These are phyloP conservation scores for Oreochromis aureus DNA, from an alignment of 2,113 vertebrate genomes.

Conservation along the genomic window DNA sequence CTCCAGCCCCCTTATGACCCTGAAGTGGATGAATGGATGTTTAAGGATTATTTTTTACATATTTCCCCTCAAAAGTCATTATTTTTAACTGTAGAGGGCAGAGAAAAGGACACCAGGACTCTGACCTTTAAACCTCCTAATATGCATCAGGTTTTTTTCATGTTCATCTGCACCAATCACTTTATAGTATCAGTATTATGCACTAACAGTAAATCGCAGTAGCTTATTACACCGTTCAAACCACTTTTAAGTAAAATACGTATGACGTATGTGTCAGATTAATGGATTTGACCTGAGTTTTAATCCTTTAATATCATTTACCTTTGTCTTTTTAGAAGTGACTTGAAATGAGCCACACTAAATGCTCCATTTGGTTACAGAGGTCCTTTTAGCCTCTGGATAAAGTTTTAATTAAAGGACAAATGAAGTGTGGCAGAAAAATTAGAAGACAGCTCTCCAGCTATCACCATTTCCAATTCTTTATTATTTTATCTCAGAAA, in stretches of 20 bases:
- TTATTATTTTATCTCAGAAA: neutral
- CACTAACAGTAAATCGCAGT: neutral
- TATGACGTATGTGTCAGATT: neutral
- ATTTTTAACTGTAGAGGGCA: neutral
- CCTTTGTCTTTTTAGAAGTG: neutral
- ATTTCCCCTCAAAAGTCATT: neutral
- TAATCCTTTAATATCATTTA: neutral
- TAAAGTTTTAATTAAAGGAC: neutral
- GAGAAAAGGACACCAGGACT: neutral
- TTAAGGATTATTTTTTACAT: neutral
- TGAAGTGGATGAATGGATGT: neutral
- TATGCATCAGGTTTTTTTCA: neutral
- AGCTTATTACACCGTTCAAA: neutral
- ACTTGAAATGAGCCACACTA: neutral
- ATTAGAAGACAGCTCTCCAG: neutral
- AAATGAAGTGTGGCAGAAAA: neutral
- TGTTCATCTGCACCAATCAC: neutral
- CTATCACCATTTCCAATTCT: neutral
- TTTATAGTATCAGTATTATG: neutral
- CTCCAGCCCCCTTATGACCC: neutral
- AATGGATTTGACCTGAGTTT: neutral
- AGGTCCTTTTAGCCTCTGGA: neutral
- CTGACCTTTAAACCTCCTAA: neutral
- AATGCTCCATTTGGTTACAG: neutral
- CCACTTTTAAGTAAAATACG: neutral